Conservation (phyloP, 1,140 invertebrate species). For the Dolichoris vasculosae region DNA sequence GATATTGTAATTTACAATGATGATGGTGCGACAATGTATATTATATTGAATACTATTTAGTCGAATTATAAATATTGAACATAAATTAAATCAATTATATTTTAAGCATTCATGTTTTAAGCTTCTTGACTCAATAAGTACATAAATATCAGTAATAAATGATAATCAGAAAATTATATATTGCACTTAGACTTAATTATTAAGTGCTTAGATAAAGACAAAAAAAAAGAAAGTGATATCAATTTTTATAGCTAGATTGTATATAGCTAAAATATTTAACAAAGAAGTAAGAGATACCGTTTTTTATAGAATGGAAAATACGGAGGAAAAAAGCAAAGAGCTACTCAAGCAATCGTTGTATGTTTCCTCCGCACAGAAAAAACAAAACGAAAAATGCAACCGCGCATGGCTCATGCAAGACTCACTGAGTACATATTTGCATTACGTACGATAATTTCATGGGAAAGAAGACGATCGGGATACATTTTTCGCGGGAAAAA, state of each 20-base stretch:
- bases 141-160: too few relatives aligned
- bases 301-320: neutral
- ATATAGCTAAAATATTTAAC: neutral
- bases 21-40: too few relatives aligned
- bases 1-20: too few relatives aligned
- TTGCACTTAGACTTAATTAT: too few relatives aligned
- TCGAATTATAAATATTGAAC: too few relatives aligned
- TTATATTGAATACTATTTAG: too few relatives aligned
- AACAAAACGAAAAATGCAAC: conserved; percentile 11
- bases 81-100: too few relatives aligned
- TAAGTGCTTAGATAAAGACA: neutral
- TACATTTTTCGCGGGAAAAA: neutral
- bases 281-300: neutral
- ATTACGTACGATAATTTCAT: conserved; percentile 54
- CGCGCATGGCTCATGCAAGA: too few relatives aligned
- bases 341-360: conserved; percentile 20
- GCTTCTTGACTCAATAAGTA: too few relatives aligned
- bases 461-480: conserved; percentile 43
- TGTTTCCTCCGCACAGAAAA: neutral
- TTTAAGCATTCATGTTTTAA: too few relatives aligned
- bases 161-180: too few relatives aligned
- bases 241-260: neutral
- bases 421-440: too few relatives aligned
- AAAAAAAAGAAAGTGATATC: neutral
- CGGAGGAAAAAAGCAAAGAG: neutral